A percentile compares a stretch with the other conserved stretches of the same genome.
Conservation (phyloP, 2,888 invertebrate species). For the Thera obeliscata region DNA sequence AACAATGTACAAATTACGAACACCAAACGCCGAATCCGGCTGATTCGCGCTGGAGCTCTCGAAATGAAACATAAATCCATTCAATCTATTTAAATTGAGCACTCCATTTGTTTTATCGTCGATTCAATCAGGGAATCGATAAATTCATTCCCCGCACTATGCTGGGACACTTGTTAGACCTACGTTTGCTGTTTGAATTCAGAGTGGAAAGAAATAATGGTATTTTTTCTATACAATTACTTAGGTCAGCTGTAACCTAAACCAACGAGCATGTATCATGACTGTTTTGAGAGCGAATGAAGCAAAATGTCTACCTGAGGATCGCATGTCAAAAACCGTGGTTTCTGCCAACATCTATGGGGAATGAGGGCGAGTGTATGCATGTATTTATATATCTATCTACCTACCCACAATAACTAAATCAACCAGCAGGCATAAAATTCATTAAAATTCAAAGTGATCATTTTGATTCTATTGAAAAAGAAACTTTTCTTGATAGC, state of each 20-base stretch:
- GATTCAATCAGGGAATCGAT: slow-evolving; percentile 71
- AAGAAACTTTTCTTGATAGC: too few relatives aligned
- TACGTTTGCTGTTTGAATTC: slow-evolving; percentile 25
- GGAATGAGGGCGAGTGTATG: too few relatives aligned
- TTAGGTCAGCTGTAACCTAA: too few relatives aligned
- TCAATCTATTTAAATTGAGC: slow-evolving; percentile 81
- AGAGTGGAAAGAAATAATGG: slow-evolving; percentile 13
- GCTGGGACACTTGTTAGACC: slow-evolving; percentile 42
- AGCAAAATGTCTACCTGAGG: too few relatives aligned
- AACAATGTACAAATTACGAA: slow-evolving; percentile 41
- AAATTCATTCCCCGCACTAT: slow-evolving; percentile 59
- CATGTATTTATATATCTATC: too few relatives aligned
- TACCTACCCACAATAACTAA: too few relatives aligned
- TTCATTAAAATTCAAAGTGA: too few relatives aligned
- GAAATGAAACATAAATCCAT: slow-evolving; percentile 80
- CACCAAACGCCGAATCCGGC: slow-evolving; percentile 46
- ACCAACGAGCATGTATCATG: too few relatives aligned
- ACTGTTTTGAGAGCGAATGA: background rate
- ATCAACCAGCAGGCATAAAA: too few relatives aligned
- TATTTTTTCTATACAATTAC: background rate
- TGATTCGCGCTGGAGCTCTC: slow-evolving; percentile 63
- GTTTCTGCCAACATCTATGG: too few relatives aligned
- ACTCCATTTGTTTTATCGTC: slow-evolving; percentile 79
- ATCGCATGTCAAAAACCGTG: too few relatives aligned
- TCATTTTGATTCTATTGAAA: too few relatives aligned